Conservation (phyloP, 2,888 invertebrate genomes). For the Polydrusus tereticollis region DNA sequence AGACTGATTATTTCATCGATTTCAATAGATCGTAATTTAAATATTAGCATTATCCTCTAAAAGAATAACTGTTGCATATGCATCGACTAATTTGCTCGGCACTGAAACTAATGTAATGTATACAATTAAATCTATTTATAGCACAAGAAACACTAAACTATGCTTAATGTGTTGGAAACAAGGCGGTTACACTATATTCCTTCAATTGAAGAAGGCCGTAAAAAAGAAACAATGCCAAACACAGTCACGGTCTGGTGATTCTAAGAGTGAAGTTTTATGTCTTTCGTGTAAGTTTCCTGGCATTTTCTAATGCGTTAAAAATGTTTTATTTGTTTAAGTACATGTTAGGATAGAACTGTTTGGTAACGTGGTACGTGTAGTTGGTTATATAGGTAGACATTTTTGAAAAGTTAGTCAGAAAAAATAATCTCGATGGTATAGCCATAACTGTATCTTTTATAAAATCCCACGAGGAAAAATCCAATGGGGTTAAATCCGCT, state of each 20-base stretch:
- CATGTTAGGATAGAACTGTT: neutral
- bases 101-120: constrained; percentile 34
- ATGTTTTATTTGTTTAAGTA: constrained; percentile 3
- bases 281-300: constrained; percentile 21
- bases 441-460: too few species aligned
- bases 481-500: too few species aligned
- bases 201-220: constrained; percentile 31
- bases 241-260: constrained; percentile 34
- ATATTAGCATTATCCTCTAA: constrained; percentile 19
- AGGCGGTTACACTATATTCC: constrained; percentile 26
- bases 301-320: constrained; percentile 14
- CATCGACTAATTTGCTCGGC: constrained; percentile 18
- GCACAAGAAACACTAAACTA: constrained; percentile 30
- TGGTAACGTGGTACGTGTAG: neutral
- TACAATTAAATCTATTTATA: constrained; percentile 35
- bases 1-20: neutral
- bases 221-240: constrained; percentile 42
- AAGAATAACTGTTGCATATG: constrained; percentile 35
- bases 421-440: too few species aligned
- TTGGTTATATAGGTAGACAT: too few species aligned
- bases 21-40: neutral
- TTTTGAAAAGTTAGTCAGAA: too few species aligned
- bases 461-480: too few species aligned
- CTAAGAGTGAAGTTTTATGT: constrained; percentile 42
- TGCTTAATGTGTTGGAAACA: constrained; percentile 32